Evolutionary conservation across 2,888 invertebrate species (phyloP).

Genomic region (Drosophila hamatofila): DNA sequence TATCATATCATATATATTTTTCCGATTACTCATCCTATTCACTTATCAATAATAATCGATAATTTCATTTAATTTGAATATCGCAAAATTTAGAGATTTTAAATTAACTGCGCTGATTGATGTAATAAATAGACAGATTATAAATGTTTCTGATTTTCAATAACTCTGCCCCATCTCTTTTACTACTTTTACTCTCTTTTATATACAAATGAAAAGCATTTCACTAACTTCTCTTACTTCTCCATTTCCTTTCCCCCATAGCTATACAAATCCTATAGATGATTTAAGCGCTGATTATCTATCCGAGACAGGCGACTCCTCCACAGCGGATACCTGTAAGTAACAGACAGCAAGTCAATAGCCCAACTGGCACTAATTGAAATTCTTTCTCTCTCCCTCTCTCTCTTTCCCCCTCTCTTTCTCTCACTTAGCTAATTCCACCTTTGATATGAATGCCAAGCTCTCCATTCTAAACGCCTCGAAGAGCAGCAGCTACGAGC

Average conservation of each 20-base stretch:
- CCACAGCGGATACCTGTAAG: constrained; percentile 86
- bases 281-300: constrained; percentile 83
- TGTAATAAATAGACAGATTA: neutral
- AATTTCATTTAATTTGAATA: too few relatives aligned
- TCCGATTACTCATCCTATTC: too few relatives aligned
- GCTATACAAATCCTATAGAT: constrained; percentile 85
- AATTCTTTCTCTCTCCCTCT: neutral
- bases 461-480: constrained; percentile 88
- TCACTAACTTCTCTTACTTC: neutral
- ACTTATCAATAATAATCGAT: too few relatives aligned
- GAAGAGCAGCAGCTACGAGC: constrained; percentile 85
- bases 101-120: too few relatives aligned
- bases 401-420: neutral
- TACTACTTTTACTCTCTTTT: neutral
- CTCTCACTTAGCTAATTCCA: constrained; percentile 88
- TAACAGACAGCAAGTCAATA: constrained; percentile 21
- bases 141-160: neutral
- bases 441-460: constrained; percentile 92
- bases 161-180: neutral
- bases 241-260: constrained; percentile 32
- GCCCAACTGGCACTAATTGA: neutral
- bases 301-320: constrained; percentile 84
- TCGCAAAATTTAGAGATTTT: too few relatives aligned
- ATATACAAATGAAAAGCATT: neutral
- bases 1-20: too few relatives aligned